Percentiles rank a stretch among this genome's conserved stretches.
These are phyloP conservation scores for Heterodera filipjevi DNA, from an alignment of 2,888 invertebrate genomes.

Conservation along the genomic window DNA sequence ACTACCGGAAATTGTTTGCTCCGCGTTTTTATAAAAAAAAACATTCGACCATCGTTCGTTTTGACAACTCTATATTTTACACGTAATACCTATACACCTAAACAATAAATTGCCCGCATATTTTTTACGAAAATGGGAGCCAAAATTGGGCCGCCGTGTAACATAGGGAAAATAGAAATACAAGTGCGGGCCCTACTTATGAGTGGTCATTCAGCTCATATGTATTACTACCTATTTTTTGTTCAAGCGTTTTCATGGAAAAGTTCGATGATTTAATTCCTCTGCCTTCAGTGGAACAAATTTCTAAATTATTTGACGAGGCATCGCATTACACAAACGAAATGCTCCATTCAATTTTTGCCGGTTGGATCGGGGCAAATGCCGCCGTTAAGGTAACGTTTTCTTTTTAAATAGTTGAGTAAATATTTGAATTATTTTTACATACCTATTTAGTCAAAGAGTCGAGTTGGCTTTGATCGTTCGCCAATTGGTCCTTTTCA, in stretches of 20 bases:
- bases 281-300: slow-evolving; percentile 2
- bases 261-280: not conserved
- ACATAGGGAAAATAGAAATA: too few relatives aligned
- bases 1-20: too few relatives aligned
- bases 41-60: too few relatives aligned
- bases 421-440: not conserved
- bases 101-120: too few relatives aligned
- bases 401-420: not conserved
- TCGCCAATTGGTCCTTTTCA: not conserved
- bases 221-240: too few relatives aligned
- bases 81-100: too few relatives aligned
- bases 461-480: not conserved
- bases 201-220: not conserved
- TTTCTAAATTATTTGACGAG: not conserved
- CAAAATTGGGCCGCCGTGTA: too few relatives aligned
- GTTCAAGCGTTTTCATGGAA: not conserved
- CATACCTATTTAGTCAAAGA: not conserved
- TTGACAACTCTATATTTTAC: too few relatives aligned
- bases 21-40: too few relatives aligned
- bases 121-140: too few relatives aligned
- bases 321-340: not conserved
- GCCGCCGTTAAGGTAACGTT: not conserved
- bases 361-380: slow-evolving; percentile 16
- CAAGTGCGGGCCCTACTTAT: too few relatives aligned
- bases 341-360: slow-evolving; percentile 1